These are phyloP conservation scores for Diorhabda carinulata DNA, from an alignment of 1,140 invertebrate species.

Conservation along the genomic window DNA sequence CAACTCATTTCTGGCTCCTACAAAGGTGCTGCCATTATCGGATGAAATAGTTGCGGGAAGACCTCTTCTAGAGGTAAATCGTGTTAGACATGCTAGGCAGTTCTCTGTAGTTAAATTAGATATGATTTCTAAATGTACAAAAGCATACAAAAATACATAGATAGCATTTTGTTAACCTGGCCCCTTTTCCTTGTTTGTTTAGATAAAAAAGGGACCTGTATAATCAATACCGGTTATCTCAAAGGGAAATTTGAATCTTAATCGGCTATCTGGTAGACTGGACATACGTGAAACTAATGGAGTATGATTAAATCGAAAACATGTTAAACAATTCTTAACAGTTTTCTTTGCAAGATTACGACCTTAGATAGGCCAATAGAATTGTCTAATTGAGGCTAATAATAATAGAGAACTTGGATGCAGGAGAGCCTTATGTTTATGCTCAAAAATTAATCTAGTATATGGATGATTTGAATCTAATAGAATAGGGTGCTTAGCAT, in stretches of 20 bases:
- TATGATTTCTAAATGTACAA: background rate
- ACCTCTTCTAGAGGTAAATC: conserved; percentile 16
- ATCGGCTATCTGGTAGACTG: no score
- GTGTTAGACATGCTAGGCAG: conserved; percentile 2
- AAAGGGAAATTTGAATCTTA: no score
- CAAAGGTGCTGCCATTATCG: conserved; percentile 23
- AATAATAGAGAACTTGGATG: conserved; percentile 21
- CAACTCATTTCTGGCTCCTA: conserved; percentile 20
- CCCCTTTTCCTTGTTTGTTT: background rate
- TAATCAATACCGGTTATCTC: background rate
- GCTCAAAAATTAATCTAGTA: conserved; percentile 14
- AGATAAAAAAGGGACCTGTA: background rate
- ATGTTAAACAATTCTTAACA: conserved; percentile 20
- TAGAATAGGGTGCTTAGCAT: conserved; percentile 27
- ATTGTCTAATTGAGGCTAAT: conserved; percentile 19
- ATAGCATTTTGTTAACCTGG: background rate
- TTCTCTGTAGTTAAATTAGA: conserved; percentile 3
- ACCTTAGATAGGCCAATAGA: conserved; percentile 21
- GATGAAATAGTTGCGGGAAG: conserved; percentile 20
- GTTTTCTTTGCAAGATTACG: conserved; percentile 13
- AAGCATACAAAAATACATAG: background rate
- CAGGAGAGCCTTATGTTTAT: conserved; percentile 18
- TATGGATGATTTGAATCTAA: conserved; percentile 20
- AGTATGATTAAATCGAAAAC: conserved; percentile 9
- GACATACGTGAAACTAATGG: no score